Conservation (phyloP, 2,797 vertebrate genomes). For the Peromyscus nudipes region DNA sequence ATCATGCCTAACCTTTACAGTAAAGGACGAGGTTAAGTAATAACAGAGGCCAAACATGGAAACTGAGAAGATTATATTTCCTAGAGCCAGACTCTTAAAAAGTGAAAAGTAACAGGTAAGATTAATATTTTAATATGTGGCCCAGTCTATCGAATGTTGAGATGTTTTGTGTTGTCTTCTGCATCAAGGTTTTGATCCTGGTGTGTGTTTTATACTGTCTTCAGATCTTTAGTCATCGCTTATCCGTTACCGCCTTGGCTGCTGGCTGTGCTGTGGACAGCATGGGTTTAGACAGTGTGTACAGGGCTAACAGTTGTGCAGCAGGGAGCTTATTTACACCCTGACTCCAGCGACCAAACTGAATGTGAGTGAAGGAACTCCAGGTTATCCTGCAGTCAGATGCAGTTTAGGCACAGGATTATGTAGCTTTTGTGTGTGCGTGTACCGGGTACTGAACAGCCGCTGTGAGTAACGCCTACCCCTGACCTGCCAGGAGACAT, state of each 20-base stretch:
- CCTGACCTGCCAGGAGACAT: not conserved
- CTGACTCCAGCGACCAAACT: not conserved
- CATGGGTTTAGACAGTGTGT: not conserved
- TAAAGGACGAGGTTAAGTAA: not conserved
- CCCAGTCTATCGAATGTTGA: not conserved
- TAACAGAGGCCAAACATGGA: not conserved
- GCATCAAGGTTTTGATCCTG: not conserved
- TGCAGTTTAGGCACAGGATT: not conserved
- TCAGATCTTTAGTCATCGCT: not conserved
- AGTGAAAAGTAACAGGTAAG: conserved; percentile 14
- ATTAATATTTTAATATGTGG: conserved; percentile 41
- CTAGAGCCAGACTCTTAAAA: not conserved
- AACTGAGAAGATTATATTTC: not conserved
- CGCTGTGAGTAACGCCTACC: not conserved
- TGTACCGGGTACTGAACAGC: not conserved
- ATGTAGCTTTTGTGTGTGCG: not conserved
- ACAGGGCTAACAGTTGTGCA: not conserved
- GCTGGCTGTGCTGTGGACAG: not conserved
- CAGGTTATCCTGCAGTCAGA: not conserved
- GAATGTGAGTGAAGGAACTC: not conserved
- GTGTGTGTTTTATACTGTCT: not conserved
- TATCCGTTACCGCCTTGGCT: not conserved
- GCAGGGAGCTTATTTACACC: not conserved
- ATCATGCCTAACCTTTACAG: not conserved
- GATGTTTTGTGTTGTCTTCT: not conserved